Conservation (phyloP, 2,888 invertebrate species). For the Thymelicus lineola region DNA sequence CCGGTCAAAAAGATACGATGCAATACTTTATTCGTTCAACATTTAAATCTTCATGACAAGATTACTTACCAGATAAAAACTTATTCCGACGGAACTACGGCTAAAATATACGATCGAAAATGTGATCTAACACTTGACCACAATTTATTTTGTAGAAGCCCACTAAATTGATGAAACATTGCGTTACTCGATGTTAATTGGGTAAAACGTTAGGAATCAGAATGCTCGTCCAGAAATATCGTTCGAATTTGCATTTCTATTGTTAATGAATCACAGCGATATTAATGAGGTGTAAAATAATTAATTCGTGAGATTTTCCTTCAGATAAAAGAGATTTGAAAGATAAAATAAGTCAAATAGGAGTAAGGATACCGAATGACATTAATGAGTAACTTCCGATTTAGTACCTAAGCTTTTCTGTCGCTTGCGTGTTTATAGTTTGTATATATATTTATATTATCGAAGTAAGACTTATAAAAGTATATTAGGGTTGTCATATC, state of each 20-base stretch:
- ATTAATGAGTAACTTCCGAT: constrained; percentile 71
- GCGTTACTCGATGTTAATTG: constrained; percentile 67
- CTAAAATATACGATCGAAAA: constrained; percentile 66
- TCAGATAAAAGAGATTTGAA: constrained; percentile 68
- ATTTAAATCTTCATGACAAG: constrained; percentile 76
- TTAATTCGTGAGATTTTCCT: constrained; percentile 73
- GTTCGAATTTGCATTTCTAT: constrained; percentile 78
- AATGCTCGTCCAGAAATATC: constrained; percentile 71
- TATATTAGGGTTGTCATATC: constrained; percentile 3
- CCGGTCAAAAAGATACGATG: constrained; percentile 54
- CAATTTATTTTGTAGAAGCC: constrained; percentile 69
- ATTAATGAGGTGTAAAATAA: constrained; percentile 81
- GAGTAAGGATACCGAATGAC: constrained; percentile 52
- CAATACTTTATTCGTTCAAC: constrained; percentile 64
- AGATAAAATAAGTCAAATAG: constrained; percentile 63
- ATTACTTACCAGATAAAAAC: constrained; percentile 65
- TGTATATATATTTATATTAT: constrained; percentile 57
- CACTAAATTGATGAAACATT: constrained; percentile 61
- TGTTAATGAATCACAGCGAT: constrained; percentile 68
- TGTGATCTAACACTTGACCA: constrained; percentile 55
- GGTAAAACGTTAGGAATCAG: constrained; percentile 60
- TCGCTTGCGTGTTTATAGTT: constrained; percentile 45
- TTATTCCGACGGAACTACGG: constrained; percentile 59
- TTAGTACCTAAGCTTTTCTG: constrained; percentile 55
- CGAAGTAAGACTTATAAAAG: constrained; percentile 24